Conservation (phyloP, 2,797 vertebrate species). For the Ptychadena robeensis region DNA sequence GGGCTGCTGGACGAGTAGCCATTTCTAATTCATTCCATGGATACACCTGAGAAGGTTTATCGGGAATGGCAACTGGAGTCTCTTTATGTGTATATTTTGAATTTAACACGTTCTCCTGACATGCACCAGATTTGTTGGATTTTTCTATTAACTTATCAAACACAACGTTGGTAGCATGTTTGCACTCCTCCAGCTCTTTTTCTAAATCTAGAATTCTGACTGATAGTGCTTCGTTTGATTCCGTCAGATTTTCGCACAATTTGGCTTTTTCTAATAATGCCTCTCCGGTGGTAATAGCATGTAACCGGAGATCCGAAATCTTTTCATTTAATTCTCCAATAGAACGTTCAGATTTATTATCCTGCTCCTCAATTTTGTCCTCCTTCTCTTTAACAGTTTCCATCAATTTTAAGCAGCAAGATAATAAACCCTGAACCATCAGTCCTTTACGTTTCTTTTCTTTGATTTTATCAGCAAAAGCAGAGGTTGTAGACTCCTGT, state of each 20-base stretch:
- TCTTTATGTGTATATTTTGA: no score
- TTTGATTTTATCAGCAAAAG: background rate
- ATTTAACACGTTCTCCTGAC: no score
- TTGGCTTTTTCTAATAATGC: constrained; percentile 3
- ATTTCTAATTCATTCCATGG: no score
- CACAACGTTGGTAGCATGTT: background rate
- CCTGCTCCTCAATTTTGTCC: background rate
- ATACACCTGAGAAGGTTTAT: no score
- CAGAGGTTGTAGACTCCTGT: background rate
- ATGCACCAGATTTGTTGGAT: no score
- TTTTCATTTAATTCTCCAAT: background rate
- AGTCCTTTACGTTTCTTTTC: background rate
- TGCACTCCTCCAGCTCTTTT: background rate
- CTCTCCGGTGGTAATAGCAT: background rate
- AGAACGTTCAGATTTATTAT: background rate
- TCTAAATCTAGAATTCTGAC: background rate
- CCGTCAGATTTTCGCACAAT: background rate
- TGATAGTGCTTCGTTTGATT: background rate
- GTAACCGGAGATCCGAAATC: background rate
- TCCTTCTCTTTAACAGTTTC: background rate
- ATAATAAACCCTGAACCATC: background rate
- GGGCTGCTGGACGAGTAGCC: no score
- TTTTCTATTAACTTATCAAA: background rate
- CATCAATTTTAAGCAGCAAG: background rate
- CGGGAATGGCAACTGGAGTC: no score